phyloP scores from a whole-genome alignment of 1,140 invertebrate genomes.

The Diploscapter pachys region DNA sequence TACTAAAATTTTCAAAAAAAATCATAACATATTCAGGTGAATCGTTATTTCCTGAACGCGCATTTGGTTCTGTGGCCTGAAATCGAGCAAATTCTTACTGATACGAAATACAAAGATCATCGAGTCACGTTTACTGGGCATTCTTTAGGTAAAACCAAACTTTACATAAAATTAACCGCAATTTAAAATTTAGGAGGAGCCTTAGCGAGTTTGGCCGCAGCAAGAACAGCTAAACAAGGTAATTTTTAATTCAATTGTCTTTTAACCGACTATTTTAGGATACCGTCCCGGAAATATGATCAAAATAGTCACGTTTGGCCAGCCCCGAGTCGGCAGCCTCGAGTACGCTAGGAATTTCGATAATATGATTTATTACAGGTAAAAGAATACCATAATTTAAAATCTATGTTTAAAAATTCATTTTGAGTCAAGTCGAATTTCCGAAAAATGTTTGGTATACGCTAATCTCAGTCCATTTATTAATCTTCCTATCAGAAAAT shows the following conservation, averaged over 20 bases:
- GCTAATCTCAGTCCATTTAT: not conserved
- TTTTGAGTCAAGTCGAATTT: too few relatives aligned
- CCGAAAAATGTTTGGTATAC: too few relatives aligned
- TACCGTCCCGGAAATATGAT: not conserved
- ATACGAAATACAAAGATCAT: slow-evolving; percentile 12
- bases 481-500: not conserved
- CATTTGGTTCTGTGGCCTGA: slow-evolving; percentile 28
- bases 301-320: slow-evolving; percentile 27
- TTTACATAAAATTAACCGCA: too few relatives aligned
- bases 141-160: slow-evolving; percentile 10
- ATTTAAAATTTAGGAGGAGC: slow-evolving; percentile 23
- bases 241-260: not conserved
- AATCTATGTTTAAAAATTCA: too few relatives aligned
- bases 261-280: slow-evolving; percentile 16
- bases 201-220: slow-evolving; percentile 23
- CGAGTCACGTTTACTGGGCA: too few relatives aligned
- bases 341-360: slow-evolving; percentile 31
- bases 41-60: slow-evolving; percentile 31
- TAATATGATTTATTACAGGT: slow-evolving; percentile 29
- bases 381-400: not conserved
- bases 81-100: slow-evolving; percentile 15
- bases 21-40: slow-evolving; percentile 18
- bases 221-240: slow-evolving; percentile 28
- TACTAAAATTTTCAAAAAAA: not conserved
- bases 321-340: slow-evolving; percentile 36